phyloP scores from a whole-genome alignment of 2,113 vertebrate genomes.

The Pangasianodon gigas region DNA sequence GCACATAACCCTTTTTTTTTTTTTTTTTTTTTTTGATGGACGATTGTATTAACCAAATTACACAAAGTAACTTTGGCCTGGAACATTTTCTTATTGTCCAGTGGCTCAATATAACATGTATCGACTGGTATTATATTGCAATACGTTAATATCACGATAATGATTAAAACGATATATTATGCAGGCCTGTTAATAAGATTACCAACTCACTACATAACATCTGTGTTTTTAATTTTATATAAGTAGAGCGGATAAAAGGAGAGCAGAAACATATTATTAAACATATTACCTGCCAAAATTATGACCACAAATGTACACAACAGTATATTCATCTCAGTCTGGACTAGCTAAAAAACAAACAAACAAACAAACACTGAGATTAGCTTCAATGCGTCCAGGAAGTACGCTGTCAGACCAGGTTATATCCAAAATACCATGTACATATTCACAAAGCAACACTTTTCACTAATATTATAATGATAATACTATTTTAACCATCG shows the following conservation, averaged over 20 bases:
- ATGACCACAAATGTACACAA: slow-evolving; percentile 53
- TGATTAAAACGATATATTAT: not conserved
- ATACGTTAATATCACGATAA: not conserved
- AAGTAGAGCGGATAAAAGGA: not conserved
- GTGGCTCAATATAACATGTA: not conserved
- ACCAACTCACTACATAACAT: no score
- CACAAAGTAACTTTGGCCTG: not conserved
- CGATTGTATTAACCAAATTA: not conserved
- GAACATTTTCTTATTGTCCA: not conserved
- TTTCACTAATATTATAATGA: not conserved
- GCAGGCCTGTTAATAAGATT: not conserved
- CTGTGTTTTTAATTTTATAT: not conserved
- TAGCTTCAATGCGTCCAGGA: not conserved
- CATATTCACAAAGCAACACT: not conserved
- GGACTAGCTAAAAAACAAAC: slow-evolving; percentile 54
- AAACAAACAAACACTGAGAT: not conserved
- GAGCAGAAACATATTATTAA: slow-evolving; percentile 29
- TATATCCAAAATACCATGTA: not conserved
- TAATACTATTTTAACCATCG: not conserved
- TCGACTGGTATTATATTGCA: not conserved
- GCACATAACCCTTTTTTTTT: no score
- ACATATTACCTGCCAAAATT: slow-evolving; percentile 63
- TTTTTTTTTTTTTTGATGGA: not conserved
- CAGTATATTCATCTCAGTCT: slow-evolving; percentile 68
- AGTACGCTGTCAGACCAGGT: not conserved